Percentiles rank a stretch among this genome's conserved stretches.
Evolutionary conservation across 2,888 invertebrate genomes (phyloP).

Genomic region (Drosophila formosana): DNA sequence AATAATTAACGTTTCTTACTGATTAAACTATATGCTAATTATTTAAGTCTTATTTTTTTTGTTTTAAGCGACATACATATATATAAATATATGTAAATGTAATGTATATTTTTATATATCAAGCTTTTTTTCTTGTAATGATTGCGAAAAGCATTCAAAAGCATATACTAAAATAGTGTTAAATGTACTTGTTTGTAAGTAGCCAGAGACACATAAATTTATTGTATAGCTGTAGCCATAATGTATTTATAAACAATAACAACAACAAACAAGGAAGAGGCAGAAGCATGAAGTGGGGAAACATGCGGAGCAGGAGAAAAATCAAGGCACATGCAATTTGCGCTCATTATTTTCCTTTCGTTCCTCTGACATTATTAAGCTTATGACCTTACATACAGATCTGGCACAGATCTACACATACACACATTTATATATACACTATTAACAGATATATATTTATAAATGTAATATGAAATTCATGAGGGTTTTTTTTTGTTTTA

Average conservation of each 20-base stretch:
- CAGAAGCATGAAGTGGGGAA: not conserved
- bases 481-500: slow-evolving; percentile 24
- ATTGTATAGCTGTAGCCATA: slow-evolving; percentile 43
- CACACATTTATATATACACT: slow-evolving; percentile 5
- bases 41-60: slow-evolving; percentile 9
- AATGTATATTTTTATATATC: no score
- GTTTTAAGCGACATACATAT: slow-evolving; percentile 1
- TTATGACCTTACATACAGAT: slow-evolving; percentile 26
- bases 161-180: slow-evolving; percentile 7
- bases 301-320: slow-evolving; percentile 14
- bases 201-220: slow-evolving; percentile 33
- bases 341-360: not conserved
- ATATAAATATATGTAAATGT: not conserved
- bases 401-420: slow-evolving; percentile 7
- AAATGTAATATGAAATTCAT: not conserved
- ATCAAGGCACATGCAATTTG: slow-evolving; percentile 15
- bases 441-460: slow-evolving; percentile 7
- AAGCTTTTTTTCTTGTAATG: not conserved
- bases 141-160: not conserved
- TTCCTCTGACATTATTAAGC: slow-evolving; percentile 25
- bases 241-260: slow-evolving; percentile 50
- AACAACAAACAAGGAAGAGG: not conserved
- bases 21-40: slow-evolving; percentile 18
- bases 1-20: slow-evolving; percentile 28
- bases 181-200: slow-evolving; percentile 17